Percentiles rank a stretch among this genome's conserved stretches.
Evolutionary conservation across 2,888 invertebrate species (phyloP).

Genomic region (Chromoteleia sp.): DNA sequence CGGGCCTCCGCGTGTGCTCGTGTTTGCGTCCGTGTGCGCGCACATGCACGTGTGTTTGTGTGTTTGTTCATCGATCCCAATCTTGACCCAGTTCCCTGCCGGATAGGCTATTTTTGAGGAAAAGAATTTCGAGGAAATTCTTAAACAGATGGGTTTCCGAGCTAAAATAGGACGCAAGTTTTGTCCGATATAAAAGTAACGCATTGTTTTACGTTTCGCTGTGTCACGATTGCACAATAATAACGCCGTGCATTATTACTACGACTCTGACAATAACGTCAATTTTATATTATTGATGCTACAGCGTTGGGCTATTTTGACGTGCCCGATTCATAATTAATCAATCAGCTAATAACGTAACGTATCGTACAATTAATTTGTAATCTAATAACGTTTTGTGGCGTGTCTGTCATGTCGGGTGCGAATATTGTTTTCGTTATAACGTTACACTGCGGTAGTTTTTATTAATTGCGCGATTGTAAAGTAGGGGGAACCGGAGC

Average conservation of each 20-base stretch:
- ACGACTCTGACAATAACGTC: conserved; percentile 43
- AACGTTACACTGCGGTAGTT: conserved; percentile 34
- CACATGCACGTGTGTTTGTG: conserved; percentile 13
- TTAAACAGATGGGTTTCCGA: conserved; percentile 44
- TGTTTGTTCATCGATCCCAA: conserved; percentile 66
- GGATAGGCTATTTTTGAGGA: conserved; percentile 50
- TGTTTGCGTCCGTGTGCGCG: neutral
- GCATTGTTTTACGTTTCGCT: conserved; percentile 34
- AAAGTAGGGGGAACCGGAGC: neutral
- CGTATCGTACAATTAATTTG: conserved; percentile 39
- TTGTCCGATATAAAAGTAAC: conserved; percentile 39
- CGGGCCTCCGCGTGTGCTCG: neutral
- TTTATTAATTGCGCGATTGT: conserved; percentile 42
- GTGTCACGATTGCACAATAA: conserved; percentile 18
- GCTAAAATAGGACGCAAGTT: conserved; percentile 35
- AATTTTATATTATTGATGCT: conserved; percentile 50
- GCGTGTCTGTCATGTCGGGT: conserved; percentile 22
- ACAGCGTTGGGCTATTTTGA: conserved; percentile 20
- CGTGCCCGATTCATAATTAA: conserved; percentile 39
- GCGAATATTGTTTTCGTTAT: conserved; percentile 39
- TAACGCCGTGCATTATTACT: conserved; percentile 11
- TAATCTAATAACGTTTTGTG: conserved; percentile 47
- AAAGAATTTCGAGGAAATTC: conserved; percentile 56
- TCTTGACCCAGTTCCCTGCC: conserved; percentile 62
- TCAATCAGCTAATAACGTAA: conserved; percentile 43